A percentile compares a stretch with the other conserved stretches of the same genome.
Conservation (phyloP, 2,113 vertebrate species). For the Ctenodactylus gundi region DNA sequence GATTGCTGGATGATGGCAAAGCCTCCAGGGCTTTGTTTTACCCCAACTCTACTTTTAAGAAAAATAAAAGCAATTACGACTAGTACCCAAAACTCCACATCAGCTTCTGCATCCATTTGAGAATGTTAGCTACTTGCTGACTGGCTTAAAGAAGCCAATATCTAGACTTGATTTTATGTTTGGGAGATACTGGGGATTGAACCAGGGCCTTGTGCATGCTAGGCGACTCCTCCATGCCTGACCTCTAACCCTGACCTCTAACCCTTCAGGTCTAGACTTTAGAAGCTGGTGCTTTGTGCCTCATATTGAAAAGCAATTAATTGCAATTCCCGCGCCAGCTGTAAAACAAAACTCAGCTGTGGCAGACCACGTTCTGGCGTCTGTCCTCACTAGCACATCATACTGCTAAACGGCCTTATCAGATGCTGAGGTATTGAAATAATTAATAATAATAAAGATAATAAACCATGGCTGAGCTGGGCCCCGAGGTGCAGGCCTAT, state of each 20-base stretch:
- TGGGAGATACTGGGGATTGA: no score
- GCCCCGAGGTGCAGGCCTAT: no score
- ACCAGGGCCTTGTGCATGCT: background rate
- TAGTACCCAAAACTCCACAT: background rate
- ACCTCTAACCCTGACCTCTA: background rate
- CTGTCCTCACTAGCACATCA: background rate
- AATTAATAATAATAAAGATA: background rate
- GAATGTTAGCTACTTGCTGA: background rate
- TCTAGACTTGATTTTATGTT: background rate
- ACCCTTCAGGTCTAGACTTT: background rate
- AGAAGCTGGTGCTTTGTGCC: background rate
- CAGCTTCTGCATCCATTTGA: background rate
- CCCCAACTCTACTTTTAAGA: slow-evolving; percentile 43
- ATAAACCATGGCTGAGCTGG: background rate
- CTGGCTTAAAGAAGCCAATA: background rate
- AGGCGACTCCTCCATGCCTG: background rate
- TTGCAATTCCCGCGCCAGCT: background rate
- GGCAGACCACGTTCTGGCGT: background rate
- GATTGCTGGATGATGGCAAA: slow-evolving; percentile 2
- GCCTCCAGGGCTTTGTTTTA: slow-evolving; percentile 61
- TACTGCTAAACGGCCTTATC: background rate
- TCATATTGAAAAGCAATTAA: background rate
- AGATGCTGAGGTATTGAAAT: background rate
- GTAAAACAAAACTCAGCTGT: background rate
- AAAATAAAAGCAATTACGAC: background rate